Base-by-base conservation (phyloP, 1,140 invertebrate genomes). In the Fopius arisanus region DNA sequence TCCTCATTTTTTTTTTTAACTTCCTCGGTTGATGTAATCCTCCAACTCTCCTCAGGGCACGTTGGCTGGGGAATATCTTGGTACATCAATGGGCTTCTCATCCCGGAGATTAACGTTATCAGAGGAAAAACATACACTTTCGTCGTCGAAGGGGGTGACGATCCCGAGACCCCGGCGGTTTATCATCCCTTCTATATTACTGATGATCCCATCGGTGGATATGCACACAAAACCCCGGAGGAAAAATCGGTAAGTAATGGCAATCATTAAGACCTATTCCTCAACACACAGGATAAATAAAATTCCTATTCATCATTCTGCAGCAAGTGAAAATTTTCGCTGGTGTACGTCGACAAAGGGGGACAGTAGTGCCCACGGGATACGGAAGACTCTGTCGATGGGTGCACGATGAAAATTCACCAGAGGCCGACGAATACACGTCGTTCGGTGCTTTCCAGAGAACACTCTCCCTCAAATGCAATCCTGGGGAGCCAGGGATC, bases 161-260 rank as follows among this genome's bases (percentile, higher is more conserved):
- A 98, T 84, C 88, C 94, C 0, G 90, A 94, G 1, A 88, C 91
- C 16, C 93, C 95, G 0, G 95, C 96, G 10, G 91, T 93, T 75
- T 96, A 96, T 83, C 96, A 98, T 89, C 97, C 97, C 5, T 96
- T 98, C 87, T 98, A 98, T 86, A 96, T 98, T 76, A 97, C 96
- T 19, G 95, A 98, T 81, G 96, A 97, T 87, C 91, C 95, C 0
- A 91, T 97, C 31, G 97, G 97, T 48, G 96, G 96, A 0, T 98
- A 95, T 83, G 91, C 92, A 72, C 93, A 96, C 84, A 96, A 97
- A 82, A 93, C 92, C 1, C 89, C 92, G 0, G 94, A 94, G 79
- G 96, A 98, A 83, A 93, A 90, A 88, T 88, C 92, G 89, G 95
- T 96, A 85, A 85, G 82, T 73, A 19, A 33, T 26, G 10, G 26